Percentiles rank a stretch among this genome's conserved stretches.
Evolutionary conservation across 2,797 vertebrate genomes (phyloP).

Genomic region (Poecilia wingei): DNA sequence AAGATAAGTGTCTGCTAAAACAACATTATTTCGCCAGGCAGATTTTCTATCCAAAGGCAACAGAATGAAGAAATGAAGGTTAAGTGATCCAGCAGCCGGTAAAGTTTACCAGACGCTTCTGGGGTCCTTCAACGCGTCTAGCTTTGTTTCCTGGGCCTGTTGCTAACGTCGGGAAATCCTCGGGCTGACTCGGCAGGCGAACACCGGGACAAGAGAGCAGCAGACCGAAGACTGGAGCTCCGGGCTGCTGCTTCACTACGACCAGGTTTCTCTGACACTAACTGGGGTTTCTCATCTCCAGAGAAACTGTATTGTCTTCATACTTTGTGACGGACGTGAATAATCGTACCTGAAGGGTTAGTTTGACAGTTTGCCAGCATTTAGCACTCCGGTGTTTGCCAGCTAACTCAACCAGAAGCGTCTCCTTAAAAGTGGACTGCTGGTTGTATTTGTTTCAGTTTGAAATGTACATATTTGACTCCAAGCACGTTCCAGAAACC

Average conservation of each 20-base stretch:
- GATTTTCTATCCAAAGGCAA: constrained; percentile 14
- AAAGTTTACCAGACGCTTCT: neutral
- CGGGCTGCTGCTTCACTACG: neutral
- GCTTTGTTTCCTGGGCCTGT: constrained; percentile 78
- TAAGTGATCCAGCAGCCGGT: neutral
- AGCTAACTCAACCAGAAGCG: constrained; percentile 43
- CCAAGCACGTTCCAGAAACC: neutral
- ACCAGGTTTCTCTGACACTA: constrained; percentile 10
- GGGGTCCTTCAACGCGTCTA: constrained; percentile 5
- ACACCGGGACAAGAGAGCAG: constrained; percentile 53
- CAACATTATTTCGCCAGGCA: constrained; percentile 19
- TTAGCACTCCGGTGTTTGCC: constrained; percentile 62
- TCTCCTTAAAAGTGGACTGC: constrained; percentile 23
- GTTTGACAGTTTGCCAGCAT: constrained; percentile 54
- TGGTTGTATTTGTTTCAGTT: constrained; percentile 8
- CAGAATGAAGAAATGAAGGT: neutral
- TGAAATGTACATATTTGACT: constrained; percentile 9
- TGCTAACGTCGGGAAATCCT: constrained; percentile 73
- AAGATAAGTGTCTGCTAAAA: constrained; percentile 51
- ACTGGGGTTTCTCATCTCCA: neutral
- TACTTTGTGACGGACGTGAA: constrained; percentile 18
- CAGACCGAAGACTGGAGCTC: constrained; percentile 32
- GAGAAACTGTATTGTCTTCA: neutral
- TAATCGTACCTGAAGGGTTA: neutral
- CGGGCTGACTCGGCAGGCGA: constrained; percentile 67